Evolutionary conservation across 2,888 invertebrate species (phyloP).

Genomic region (Papilio gigon): DNA sequence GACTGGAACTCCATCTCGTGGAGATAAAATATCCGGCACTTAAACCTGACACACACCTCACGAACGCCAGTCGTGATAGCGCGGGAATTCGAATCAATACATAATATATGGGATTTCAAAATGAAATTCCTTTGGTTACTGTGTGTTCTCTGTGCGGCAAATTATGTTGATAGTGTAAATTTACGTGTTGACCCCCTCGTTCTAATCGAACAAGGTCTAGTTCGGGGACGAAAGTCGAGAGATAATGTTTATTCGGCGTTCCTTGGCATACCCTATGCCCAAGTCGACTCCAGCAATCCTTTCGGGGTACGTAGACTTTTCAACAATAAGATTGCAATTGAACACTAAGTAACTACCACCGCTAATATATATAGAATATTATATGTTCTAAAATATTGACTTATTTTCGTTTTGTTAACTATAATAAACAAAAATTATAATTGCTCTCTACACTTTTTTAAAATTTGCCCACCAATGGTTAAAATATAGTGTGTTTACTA

Average conservation of each 20-base stretch:
- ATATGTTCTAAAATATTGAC: too few species aligned
- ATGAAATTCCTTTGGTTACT: constrained; percentile 53
- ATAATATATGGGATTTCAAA: constrained; percentile 45
- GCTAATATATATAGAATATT: background rate
- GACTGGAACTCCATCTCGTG: constrained; percentile 44
- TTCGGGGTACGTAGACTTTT: constrained; percentile 69
- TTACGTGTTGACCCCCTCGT: constrained; percentile 72
- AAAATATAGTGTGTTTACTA: too few species aligned
- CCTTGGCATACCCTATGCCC: constrained; percentile 73
- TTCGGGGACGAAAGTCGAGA: constrained; percentile 65
- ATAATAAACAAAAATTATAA: background rate
- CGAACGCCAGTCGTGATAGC: constrained; percentile 13
- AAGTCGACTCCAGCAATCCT: constrained; percentile 65
- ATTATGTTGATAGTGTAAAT: constrained; percentile 50
- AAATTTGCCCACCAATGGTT: too few species aligned
- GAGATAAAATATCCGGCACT: constrained; percentile 41
- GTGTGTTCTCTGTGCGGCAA: constrained; percentile 47
- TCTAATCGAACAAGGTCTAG: constrained; percentile 67
- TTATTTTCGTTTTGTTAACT: background rate
- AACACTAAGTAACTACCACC: background rate
- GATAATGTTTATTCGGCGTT: constrained; percentile 72
- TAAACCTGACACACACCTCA: constrained; percentile 18
- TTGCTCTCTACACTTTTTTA: too few species aligned
- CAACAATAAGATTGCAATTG: background rate
- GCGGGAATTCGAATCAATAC: constrained; percentile 45